phyloP scores from a whole-genome alignment of 2,888 invertebrate species.

The Phengaris arion region DNA sequence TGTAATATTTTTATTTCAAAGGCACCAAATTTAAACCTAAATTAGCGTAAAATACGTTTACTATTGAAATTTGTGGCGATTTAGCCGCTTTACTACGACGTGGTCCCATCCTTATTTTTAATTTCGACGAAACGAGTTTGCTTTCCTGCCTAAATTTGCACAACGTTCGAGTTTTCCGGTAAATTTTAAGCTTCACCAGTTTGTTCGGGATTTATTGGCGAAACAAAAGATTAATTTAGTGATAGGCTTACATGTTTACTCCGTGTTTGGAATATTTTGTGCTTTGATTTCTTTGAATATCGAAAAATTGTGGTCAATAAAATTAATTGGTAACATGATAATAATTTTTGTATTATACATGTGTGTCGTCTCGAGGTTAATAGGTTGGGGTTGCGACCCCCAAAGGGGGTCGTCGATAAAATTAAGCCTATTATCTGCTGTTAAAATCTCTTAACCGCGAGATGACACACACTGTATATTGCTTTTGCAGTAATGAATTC shows the following conservation, averaged over 20 bases:
- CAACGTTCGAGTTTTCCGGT: constrained; percentile 36
- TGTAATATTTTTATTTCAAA: constrained; percentile 30
- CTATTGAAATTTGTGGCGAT: constrained; percentile 52
- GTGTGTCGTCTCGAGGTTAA: no score
- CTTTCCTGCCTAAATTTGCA: constrained; percentile 41
- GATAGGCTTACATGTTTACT: constrained; percentile 25
- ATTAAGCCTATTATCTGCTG: no score
- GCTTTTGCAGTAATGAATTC: no score
- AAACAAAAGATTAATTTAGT: constrained; percentile 27
- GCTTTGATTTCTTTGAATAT: neutral
- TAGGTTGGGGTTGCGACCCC: no score
- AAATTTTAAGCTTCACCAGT: constrained; percentile 34
- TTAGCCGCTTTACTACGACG: constrained; percentile 45
- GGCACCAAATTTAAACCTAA: constrained; percentile 37
- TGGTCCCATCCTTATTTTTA: constrained; percentile 58
- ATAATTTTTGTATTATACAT: no score
- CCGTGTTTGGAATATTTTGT: neutral
- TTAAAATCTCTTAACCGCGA: no score
- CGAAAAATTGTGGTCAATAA: neutral
- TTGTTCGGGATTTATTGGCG: constrained; percentile 25
- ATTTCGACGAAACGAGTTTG: constrained; percentile 58
- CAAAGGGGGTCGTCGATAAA: no score
- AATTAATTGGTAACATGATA: neutral
- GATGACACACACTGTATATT: no score
- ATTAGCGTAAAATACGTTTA: constrained; percentile 44